A percentile compares a stretch with the other conserved stretches of the same genome.
Evolutionary conservation across 1,140 invertebrate genomes (phyloP).

Genomic region (Monomorium pharaonis): DNA sequence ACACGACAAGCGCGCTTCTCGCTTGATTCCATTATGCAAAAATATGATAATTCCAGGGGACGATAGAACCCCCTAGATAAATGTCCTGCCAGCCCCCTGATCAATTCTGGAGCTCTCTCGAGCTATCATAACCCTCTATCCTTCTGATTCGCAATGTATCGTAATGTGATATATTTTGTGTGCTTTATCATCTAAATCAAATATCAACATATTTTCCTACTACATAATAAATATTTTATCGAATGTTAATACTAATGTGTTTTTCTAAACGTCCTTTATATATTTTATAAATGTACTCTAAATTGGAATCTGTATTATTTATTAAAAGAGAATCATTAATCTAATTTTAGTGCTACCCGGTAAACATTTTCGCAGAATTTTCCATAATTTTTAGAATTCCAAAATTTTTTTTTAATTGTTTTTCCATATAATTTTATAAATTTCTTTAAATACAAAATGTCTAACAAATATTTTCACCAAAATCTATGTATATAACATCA

Average conservation of each 20-base stretch:
- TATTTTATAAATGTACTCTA: not conserved
- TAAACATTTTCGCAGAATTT: no score
- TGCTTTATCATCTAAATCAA: slow-evolving; percentile 11
- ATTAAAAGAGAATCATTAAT: no score
- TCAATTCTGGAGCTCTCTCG: slow-evolving; percentile 64
- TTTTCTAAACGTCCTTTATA: no score
- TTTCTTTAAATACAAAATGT: no score
- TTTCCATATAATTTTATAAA: no score
- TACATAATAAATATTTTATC: not conserved
- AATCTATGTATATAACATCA: no score
- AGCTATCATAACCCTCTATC: slow-evolving; percentile 27
- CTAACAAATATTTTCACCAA: no score
- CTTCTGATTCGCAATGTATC: slow-evolving; percentile 15
- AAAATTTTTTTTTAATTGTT: no score
- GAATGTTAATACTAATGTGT: not conserved
- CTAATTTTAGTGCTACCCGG: no score
- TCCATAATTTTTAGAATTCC: no score
- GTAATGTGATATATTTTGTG: slow-evolving; percentile 66
- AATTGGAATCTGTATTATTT: no score
- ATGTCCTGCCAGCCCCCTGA: slow-evolving; percentile 71
- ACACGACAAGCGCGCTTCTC: slow-evolving; percentile 41
- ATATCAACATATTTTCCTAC: not conserved
- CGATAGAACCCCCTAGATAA: slow-evolving; percentile 63
- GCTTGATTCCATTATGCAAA: slow-evolving; percentile 80
- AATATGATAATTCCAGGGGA: slow-evolving; percentile 77